Percentiles rank a stretch among this genome's conserved stretches.
These are phyloP conservation scores for Empidonax traillii DNA, from an alignment of 2,113 vertebrate genomes.

Conservation along the genomic window DNA sequence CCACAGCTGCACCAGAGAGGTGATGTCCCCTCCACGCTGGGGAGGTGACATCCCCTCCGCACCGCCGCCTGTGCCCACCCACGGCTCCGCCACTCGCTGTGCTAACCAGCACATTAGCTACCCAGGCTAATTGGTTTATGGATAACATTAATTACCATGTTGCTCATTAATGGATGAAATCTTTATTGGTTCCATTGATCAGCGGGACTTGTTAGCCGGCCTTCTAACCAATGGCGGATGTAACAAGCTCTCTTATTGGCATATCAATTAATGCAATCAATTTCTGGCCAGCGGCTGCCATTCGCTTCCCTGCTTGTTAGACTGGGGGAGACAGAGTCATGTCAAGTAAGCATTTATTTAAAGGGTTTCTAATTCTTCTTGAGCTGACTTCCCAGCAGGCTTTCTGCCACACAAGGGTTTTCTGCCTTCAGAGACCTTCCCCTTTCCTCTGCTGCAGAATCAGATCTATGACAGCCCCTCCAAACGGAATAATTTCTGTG, in stretches of 20 bases:
- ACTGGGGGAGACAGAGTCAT: conserved; percentile 72
- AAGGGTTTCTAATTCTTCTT: conserved; percentile 67
- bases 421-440: conserved; percentile 40
- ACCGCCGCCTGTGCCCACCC: neutral
- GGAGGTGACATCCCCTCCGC: neutral
- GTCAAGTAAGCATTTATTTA: conserved; percentile 76
- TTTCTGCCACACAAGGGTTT: conserved; percentile 46
- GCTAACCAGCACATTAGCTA: conserved; percentile 78
- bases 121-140: conserved; percentile 94
- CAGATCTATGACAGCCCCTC: conserved; percentile 27
- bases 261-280: conserved; percentile 99
- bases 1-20: rapidly evolving
- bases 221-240: conserved; percentile 98
- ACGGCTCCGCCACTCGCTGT: conserved; percentile 64
- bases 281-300: conserved; percentile 95
- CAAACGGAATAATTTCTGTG: neutral
- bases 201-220: conserved; percentile 95
- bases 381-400: conserved; percentile 57
- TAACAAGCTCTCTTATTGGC: conserved; percentile 99
- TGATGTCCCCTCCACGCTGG: neutral
- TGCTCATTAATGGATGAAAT: conserved; percentile 99
- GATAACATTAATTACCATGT: conserved; percentile 99
- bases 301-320: conserved; percentile 72
- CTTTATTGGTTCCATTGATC: conserved; percentile 99
- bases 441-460: conserved; percentile 1